A percentile compares a stretch with the other conserved stretches of the same genome.
phyloP scores from a whole-genome alignment of 2,888 invertebrate species.

The Andrena fulva region DNA sequence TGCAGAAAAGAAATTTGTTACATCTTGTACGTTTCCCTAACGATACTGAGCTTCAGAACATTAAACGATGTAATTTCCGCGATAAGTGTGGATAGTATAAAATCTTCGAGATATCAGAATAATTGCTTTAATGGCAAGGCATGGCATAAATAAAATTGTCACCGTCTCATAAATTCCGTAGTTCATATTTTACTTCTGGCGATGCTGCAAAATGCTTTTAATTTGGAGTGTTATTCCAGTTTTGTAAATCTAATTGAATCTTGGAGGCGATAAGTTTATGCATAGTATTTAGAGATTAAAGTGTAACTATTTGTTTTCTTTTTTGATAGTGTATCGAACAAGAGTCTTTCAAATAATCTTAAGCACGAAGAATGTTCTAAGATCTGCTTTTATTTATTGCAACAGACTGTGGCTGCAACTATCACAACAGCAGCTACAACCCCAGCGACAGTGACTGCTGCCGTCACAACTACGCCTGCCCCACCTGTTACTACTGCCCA shows the following conservation, averaged over 20 bases:
- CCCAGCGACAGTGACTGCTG: constrained; percentile 81
- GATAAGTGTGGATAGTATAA: constrained; percentile 4
- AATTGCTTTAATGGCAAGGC: constrained; percentile 33
- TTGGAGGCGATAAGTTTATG: neutral
- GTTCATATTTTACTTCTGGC: constrained; percentile 43
- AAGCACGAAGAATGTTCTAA: neutral
- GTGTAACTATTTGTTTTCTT: constrained; percentile 32
- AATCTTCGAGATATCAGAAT: neutral
- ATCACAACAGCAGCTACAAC: constrained; percentile 82
- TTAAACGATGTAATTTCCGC: constrained; percentile 31
- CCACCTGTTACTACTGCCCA: constrained; percentile 82
- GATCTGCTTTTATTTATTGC: constrained; percentile 26
- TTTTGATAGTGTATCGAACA: constrained; percentile 25
- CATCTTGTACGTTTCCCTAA: constrained; percentile 37
- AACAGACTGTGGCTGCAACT: constrained; percentile 81
- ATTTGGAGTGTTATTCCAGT: constrained; percentile 28
- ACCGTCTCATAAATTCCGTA: constrained; percentile 27
- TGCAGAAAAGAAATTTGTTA: constrained; percentile 35
- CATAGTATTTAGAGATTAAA: constrained; percentile 3
- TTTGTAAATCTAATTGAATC: constrained; percentile 30
- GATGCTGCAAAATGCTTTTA: constrained; percentile 39
- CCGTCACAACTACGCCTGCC: constrained; percentile 80
- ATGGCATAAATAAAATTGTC: constrained; percentile 41
- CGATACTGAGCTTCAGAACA: constrained; percentile 54
- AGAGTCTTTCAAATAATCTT: constrained; percentile 6